Evolutionary conservation across 2,797 vertebrate species (phyloP), one percentile per base, ranked within the genome.

Genomic region (Enteromius treurensis): DNA sequence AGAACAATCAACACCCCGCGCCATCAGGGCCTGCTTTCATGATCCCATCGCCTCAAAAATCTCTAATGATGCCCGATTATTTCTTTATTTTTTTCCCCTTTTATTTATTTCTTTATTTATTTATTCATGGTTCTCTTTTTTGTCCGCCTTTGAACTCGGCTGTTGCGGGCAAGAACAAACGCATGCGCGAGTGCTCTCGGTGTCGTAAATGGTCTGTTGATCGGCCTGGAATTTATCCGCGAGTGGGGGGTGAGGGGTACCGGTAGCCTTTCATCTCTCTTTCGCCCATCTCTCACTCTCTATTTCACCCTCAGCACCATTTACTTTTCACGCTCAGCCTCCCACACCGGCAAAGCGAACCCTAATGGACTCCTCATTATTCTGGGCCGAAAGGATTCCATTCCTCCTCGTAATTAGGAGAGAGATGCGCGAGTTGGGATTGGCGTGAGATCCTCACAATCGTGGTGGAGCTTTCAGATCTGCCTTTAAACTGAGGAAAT

Each of bases 251-350:
- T 65, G 47, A 14, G 77, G 75, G 65, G 65, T 49, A 37, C 34
- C 15, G 17, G 79, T 82, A 49, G 83, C 80, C 92, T 93, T 93
- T 93, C 90, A 93, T 94, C 89, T 71, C 79, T 92, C 89, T 88
- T 32, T 29, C 71, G n/a, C 40, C 45, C n/a, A 65, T 68, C 37
- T 79, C n/a, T 47, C 19, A 92, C 88, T 87, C 68, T 17, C 60
- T 29, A 74, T 34, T 37, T 67, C 42, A 34, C 53, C 49, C 60
- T 92, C 89, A 90, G 90, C 90, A 89, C 89, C 84, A 49, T 75
- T 76, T 29, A 17, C 74, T 45, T 67, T 87, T 86, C 82, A 83
- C 75, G 87, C 88, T 92, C 90, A 89, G 84, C 85, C 88, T 90
- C 89, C 86, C 89, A 83, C 89, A 83, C 74, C 19, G 42, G 69